Evolutionary conservation across 2,888 invertebrate genomes (phyloP), one percentile per base, ranked within the genome.

Genomic region (Caenorhabditis sinica): DNA sequence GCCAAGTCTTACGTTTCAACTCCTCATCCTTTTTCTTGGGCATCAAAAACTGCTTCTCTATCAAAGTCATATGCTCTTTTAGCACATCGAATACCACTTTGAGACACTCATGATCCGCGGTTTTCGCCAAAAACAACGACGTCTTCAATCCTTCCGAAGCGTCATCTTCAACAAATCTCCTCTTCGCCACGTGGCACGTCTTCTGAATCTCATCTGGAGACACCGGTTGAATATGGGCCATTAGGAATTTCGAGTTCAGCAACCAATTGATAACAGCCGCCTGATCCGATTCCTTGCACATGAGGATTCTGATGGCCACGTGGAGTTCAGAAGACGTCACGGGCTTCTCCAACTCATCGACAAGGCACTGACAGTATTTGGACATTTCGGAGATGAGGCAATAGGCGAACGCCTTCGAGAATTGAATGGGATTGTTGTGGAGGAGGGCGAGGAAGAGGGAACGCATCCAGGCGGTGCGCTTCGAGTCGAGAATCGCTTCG

Each of bases 191-290:
- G 13, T 25, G 17, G 49, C 71, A 71, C 43, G 61, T 60, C 23
- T 45, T 45, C 25, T 36, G 20, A 20, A 82, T 45, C 3, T 77
- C 66, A 4, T 65, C 58, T 0, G 40, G 1, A 8, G 71, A 45
- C 30, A 63, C 23, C 36, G 23, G 40, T 20, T 28, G 9, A 0
- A 76, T 28, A 20, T 51, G 51, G 20, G 79, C 45, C n/a, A 15
- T n/a, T 33, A 63, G 36, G 51, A 80, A 80, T 56, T 75, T 79
- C 2, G 56, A 6, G 33, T 71, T 75, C 13, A 83, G 63, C 11
- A 83, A 66, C 83, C 83, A 83, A 45, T 83, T 83, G 36, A 83
- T 58, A 9, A 80, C 75, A 1, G n/a, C 40, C 4, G 53, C 69
- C 36, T 77, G 66, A 0, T 82, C 82, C 2, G 72, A 15, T 8